These are phyloP conservation scores for Myopa tessellatipennis DNA, from an alignment of 2,888 invertebrate genomes.

Conservation along the genomic window DNA sequence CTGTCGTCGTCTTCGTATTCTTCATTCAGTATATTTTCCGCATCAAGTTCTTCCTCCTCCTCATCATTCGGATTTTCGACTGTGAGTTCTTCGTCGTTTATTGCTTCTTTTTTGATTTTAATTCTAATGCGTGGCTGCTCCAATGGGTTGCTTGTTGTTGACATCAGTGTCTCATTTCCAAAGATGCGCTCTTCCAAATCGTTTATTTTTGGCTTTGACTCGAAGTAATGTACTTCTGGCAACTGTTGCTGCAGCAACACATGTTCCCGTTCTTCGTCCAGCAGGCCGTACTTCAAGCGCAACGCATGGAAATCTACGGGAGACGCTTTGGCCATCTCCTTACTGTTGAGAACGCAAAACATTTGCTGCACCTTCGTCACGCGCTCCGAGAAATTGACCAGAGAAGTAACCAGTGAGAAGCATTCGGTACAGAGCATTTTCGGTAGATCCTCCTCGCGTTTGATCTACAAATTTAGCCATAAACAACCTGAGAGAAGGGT, in stretches of 20 bases:
- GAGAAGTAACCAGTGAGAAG: slow-evolving; percentile 55
- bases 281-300: slow-evolving; percentile 52
- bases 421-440: slow-evolving; percentile 60
- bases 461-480: slow-evolving; percentile 50
- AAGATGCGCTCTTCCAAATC: slow-evolving; percentile 36
- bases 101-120: slow-evolving; percentile 47
- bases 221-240: slow-evolving; percentile 52
- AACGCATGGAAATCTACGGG: slow-evolving; percentile 39
- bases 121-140: slow-evolving; percentile 34
- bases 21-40: slow-evolving; percentile 39
- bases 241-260: slow-evolving; percentile 43
- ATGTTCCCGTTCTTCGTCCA: slow-evolving; percentile 48
- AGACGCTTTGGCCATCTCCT: neutral
- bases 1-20: slow-evolving; percentile 30
- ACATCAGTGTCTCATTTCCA: neutral
- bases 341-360: slow-evolving; percentile 55
- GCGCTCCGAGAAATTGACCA: slow-evolving; percentile 60
- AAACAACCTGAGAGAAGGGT: neutral
- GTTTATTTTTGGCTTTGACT: slow-evolving; percentile 51
- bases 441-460: slow-evolving; percentile 56
- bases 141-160: slow-evolving; percentile 26
- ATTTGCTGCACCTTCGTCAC: slow-evolving; percentile 61
- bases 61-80: slow-evolving; percentile 35
- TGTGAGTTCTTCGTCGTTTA: neutral
- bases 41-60: slow-evolving; percentile 35